Evolutionary conservation across 2,888 invertebrate species (phyloP), one percentile per base, ranked within the genome.

Genomic region (Iselma pallidipennis): DNA sequence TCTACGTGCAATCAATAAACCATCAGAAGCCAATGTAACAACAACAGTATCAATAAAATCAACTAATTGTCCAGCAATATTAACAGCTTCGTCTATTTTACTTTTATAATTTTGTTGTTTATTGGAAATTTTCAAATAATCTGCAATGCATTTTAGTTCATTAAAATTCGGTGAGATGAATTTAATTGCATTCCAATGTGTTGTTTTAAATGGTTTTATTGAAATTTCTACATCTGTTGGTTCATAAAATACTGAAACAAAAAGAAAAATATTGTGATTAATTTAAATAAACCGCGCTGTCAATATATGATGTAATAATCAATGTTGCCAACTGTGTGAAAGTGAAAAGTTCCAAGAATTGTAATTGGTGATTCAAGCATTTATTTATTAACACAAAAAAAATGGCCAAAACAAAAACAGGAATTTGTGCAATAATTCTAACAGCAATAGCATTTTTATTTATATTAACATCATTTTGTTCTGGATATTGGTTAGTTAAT

Each of bases 401-500:
- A 74, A 87, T 87, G 86, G 81, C 79, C 71, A 91, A 91, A 83
- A 87, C 89, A 53, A 88, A 85, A 81, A 88, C 88, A 48, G 88
- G 88, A 23, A 77, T 85, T 67, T 84, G 84, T 78, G 91, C 91
- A 12, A 83, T 91, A 37, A 85, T 85, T 49, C 85, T 90, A 71
- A 89, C 90, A 63, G 82, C 83, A 16, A 74, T 89, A 19, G 89
- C 90, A 2, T 89, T 91, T 71, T 67, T 92, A 49, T 88, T 92
- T 69, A 86, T 92, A 66, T 81, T 94, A 53, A 86, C 95, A 65
- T 89, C 94, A 4, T 96, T 95, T 83, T 89, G 90, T 28, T 92
- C 94, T 54, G 94, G 95, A 0, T 91, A 90, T 79, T 96, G 96
- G 96, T 82, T 96, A 55, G 91, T 91, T 65, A 92, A 89, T 14